Evolutionary conservation across 2,888 invertebrate species (phyloP).

Genomic region (Labia minor): DNA sequence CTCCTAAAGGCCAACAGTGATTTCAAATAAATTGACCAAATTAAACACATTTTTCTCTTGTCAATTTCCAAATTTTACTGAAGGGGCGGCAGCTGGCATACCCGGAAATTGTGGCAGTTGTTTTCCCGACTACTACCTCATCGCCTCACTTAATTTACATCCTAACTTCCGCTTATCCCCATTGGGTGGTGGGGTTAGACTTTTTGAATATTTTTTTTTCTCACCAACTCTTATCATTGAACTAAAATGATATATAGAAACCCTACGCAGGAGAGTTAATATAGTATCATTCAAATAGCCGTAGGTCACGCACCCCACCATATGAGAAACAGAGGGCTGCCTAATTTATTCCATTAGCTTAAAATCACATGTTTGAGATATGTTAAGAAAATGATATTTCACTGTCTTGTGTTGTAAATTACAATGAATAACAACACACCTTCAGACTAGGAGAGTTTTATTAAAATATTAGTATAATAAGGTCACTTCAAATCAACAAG

Average conservation of each 20-base stretch:
- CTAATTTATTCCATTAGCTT: constrained; percentile 4
- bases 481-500: neutral
- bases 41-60: constrained; percentile 13
- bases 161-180: neutral
- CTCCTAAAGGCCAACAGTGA: neutral
- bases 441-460: neutral
- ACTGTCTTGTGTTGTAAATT: constrained; percentile 2
- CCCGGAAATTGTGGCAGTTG: constrained; percentile 4
- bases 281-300: constrained; percentile 13
- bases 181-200: neutral
- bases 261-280: neutral
- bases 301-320: constrained; percentile 4
- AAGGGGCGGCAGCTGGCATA: neutral
- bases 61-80: neutral
- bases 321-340: neutral
- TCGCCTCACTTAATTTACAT: neutral
- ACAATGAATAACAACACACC: neutral
- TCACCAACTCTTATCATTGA: neutral
- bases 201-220: neutral
- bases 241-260: neutral
- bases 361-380: constrained; percentile 7
- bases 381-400: constrained; percentile 13
- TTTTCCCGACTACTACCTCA: neutral
- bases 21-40: constrained; percentile 7
- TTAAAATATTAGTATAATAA: neutral